Evolutionary conservation across 2,888 invertebrate genomes (phyloP).

Genomic region (Eupithecia subfuscata): DNA sequence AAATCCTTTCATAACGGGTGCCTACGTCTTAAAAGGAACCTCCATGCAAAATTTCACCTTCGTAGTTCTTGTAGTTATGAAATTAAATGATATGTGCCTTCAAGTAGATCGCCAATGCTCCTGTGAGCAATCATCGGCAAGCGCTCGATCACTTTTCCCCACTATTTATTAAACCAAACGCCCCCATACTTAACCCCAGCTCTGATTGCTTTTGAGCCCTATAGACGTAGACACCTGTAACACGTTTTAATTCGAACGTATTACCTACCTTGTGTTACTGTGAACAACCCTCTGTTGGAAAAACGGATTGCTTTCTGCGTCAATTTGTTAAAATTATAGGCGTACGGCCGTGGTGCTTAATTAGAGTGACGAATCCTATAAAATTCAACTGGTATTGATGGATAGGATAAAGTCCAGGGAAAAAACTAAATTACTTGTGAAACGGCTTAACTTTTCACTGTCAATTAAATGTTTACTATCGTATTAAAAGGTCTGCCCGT

Average conservation of each 20-base stretch:
- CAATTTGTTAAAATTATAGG: slow-evolving; percentile 22
- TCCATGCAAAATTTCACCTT: no score
- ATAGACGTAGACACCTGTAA: slow-evolving; percentile 33
- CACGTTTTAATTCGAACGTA: slow-evolving; percentile 31
- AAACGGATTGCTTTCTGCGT: slow-evolving; percentile 33
- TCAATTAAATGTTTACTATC: not conserved
- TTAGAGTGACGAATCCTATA: slow-evolving; percentile 24
- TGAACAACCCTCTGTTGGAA: slow-evolving; percentile 32
- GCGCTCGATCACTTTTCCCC: slow-evolving; percentile 34
- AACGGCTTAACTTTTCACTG: not conserved
- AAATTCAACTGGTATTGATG: slow-evolving; percentile 10
- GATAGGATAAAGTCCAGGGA: slow-evolving; percentile 1
- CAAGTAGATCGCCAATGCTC: slow-evolving; percentile 28
- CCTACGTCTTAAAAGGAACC: no score
- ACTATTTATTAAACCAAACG: slow-evolving; percentile 61
- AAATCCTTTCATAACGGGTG: no score
- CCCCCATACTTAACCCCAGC: slow-evolving; percentile 52
- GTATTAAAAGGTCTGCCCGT: slow-evolving; percentile 21
- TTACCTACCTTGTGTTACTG: slow-evolving; percentile 30
- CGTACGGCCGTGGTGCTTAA: slow-evolving; percentile 19
- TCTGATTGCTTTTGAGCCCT: slow-evolving; percentile 57
- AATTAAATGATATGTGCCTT: slow-evolving; percentile 28
- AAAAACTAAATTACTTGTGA: not conserved
- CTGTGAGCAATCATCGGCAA: slow-evolving; percentile 30
- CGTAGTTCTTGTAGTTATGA: no score